A percentile compares a stretch with the other conserved stretches of the same genome.
Conservation (phyloP, 92 coral and sea anemone species). For the Palythoa grandis region DNA sequence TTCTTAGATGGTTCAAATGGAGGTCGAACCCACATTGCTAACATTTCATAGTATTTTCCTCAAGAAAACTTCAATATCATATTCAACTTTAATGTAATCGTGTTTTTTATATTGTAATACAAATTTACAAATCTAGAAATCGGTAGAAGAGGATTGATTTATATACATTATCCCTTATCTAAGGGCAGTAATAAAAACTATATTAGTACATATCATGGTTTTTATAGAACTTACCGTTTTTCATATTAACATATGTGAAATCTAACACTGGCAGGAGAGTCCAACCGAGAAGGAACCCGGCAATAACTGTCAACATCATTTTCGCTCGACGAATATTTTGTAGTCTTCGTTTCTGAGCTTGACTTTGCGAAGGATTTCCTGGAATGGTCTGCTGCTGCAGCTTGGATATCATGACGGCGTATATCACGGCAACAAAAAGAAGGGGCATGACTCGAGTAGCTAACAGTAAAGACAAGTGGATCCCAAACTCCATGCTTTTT, state of each 20-base stretch:
- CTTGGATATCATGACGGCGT: slow-evolving; percentile 13
- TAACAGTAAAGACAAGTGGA: background rate
- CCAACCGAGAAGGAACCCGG: slow-evolving; percentile 14
- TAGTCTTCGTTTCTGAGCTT: slow-evolving; percentile 4
- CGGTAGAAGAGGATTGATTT: background rate
- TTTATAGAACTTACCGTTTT: background rate
- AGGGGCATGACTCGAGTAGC: slow-evolving; percentile 11
- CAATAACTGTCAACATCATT: slow-evolving; percentile 23
- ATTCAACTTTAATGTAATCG: too few relatives aligned
- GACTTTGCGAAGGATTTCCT: slow-evolving; percentile 17
- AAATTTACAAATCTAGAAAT: too few relatives aligned
- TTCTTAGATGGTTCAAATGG: too few relatives aligned
- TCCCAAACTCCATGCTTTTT: background rate
- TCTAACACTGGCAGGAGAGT: slow-evolving; percentile 18
- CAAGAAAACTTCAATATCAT: too few relatives aligned
- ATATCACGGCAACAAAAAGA: background rate
- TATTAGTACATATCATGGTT: too few relatives aligned
- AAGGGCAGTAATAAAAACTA: too few relatives aligned
- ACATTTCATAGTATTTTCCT: too few relatives aligned
- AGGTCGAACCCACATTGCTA: too few relatives aligned
- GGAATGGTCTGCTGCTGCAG: slow-evolving; percentile 15
- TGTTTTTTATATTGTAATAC: too few relatives aligned
- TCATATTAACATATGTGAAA: background rate
- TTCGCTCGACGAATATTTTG: slow-evolving; percentile 31
- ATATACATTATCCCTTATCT: too few relatives aligned